A percentile compares a stretch with the other conserved stretches of the same genome.
Evolutionary conservation across 2,888 invertebrate species (phyloP).

Genomic region (Sinodicranocentrus sp.): DNA sequence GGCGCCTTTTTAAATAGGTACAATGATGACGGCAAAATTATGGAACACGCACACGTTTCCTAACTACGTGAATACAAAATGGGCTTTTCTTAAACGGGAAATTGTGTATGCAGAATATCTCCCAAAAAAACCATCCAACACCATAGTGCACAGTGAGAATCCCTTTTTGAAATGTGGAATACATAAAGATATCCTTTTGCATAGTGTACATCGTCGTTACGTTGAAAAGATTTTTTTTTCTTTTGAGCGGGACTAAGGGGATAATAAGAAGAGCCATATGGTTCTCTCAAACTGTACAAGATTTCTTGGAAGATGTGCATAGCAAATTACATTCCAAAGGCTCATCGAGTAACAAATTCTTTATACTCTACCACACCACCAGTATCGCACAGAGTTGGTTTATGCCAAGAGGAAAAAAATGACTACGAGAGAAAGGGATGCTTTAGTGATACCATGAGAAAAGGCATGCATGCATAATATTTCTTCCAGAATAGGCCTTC

Average conservation of each 20-base stretch:
- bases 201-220: background rate
- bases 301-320: constrained; percentile 38
- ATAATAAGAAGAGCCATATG: constrained; percentile 36
- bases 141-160: no score
- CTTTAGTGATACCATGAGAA: constrained; percentile 48
- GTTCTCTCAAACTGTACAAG: constrained; percentile 6
- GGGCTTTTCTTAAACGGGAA: background rate
- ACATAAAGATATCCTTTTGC: background rate
- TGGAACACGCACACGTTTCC: constrained; percentile 1
- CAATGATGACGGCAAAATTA: no score
- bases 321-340: constrained; percentile 58
- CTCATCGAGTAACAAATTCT: constrained; percentile 59
- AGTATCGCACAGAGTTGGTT: no score
- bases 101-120: background rate
- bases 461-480: constrained; percentile 59
- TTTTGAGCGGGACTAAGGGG: constrained; percentile 6
- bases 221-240: constrained; percentile 13
- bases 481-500: constrained; percentile 40
- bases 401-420: constrained; percentile 28
- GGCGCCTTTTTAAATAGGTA: background rate
- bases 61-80: background rate
- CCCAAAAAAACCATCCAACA: no score
- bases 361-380: no score
- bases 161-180: background rate
- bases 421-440: constrained; percentile 26